Percentiles rank a stretch among this genome's conserved stretches.
Evolutionary conservation across 2,113 vertebrate genomes (phyloP).

Genomic region (Paramormyrops kingsleyae): DNA sequence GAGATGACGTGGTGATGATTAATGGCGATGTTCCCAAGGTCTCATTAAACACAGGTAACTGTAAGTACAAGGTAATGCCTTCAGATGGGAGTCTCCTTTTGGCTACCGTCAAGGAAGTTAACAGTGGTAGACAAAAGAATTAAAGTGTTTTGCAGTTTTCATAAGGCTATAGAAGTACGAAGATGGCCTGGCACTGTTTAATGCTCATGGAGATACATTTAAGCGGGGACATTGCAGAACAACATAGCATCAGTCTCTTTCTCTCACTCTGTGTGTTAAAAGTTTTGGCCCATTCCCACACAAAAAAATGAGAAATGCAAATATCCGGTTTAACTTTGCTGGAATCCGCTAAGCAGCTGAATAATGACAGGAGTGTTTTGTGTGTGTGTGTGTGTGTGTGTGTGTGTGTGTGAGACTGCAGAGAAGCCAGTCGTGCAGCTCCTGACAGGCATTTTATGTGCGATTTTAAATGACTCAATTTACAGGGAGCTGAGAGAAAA

Average conservation of each 20-base stretch:
- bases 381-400: neutral
- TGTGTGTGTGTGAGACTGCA: neutral
- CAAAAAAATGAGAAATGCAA: neutral
- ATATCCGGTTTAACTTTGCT: neutral
- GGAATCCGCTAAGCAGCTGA: neutral
- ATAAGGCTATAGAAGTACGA: neutral
- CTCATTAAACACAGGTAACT: neutral
- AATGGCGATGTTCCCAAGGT: neutral
- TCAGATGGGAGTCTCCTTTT: neutral
- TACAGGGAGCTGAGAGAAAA: neutral
- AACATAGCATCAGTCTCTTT: neutral
- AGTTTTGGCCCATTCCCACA: neutral
- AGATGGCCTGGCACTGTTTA: neutral
- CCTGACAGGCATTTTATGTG: neutral
- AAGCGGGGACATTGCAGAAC: neutral
- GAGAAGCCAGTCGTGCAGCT: neutral
- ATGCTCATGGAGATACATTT: neutral
- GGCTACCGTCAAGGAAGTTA: neutral
- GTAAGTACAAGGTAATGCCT: neutral
- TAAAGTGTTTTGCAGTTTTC: neutral
- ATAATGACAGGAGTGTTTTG: neutral
- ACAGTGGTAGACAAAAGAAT: neutral
- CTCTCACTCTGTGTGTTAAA: neutral
- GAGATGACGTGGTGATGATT: neutral
- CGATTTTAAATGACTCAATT: neutral